A percentile compares a stretch with the other conserved stretches of the same genome.
phyloP scores from a whole-genome alignment of 2,888 invertebrate genomes.

The Nowickia ferox region DNA sequence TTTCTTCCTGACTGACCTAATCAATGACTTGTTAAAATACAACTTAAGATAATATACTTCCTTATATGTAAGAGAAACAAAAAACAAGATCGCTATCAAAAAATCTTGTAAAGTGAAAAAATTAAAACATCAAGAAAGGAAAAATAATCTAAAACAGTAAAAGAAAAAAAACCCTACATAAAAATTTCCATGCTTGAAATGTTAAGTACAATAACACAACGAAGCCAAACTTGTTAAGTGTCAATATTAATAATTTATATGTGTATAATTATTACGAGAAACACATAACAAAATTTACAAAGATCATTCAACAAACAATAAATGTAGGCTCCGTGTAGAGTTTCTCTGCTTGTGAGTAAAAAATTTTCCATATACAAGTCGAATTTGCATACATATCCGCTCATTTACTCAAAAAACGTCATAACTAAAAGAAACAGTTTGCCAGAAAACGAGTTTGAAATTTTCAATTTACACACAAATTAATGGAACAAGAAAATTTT shows the following conservation, averaged over 20 bases:
- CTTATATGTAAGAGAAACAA: constrained; percentile 42
- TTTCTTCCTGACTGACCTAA: constrained; percentile 39
- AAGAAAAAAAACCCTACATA: constrained; percentile 39
- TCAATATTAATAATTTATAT: constrained; percentile 72
- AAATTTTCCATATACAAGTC: not conserved
- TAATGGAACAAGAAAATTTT: no score
- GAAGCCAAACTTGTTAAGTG: constrained; percentile 64
- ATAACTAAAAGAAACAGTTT: no score
- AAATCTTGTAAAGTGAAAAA: constrained; percentile 38
- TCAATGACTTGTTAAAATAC: constrained; percentile 27
- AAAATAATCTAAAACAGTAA: constrained; percentile 40
- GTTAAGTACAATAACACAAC: constrained; percentile 19
- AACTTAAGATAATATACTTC: constrained; percentile 60
- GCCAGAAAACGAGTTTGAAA: no score
- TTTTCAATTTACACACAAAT: no score
- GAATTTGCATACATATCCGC: not conserved
- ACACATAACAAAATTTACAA: constrained; percentile 7
- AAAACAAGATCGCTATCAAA: constrained; percentile 63
- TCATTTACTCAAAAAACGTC: no score
- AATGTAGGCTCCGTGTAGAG: constrained; percentile 34
- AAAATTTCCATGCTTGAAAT: constrained; percentile 40
- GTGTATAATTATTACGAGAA: constrained; percentile 56
- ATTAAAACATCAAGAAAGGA: constrained; percentile 45
- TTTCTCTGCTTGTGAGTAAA: not conserved
- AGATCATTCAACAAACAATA: constrained; percentile 47